Conservation (phyloP, 2,797 vertebrate species). For the Loris lydekkerianus region DNA sequence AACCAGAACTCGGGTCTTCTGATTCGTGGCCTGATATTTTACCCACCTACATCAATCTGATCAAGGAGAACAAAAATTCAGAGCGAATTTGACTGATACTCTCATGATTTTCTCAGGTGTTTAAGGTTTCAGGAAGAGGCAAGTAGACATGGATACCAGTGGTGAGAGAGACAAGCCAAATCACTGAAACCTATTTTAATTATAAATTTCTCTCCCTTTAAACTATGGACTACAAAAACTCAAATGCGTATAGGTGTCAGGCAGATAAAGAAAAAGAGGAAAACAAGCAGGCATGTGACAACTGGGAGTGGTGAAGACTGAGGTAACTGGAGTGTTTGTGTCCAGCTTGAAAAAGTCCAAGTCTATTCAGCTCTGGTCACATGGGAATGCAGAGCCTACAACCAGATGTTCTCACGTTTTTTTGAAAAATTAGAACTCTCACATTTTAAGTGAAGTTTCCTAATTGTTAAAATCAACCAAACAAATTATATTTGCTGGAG, state of each 20-base stretch:
- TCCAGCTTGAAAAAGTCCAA: background rate
- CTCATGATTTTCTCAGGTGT: background rate
- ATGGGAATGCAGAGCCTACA: background rate
- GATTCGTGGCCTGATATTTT: background rate
- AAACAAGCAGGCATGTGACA: background rate
- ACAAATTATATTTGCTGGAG: background rate
- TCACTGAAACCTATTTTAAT: background rate
- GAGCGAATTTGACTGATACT: background rate
- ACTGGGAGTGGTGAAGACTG: background rate
- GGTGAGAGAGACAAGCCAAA: background rate
- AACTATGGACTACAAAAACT: slow-evolving; percentile 26
- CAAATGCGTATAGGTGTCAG: background rate
- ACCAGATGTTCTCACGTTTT: background rate
- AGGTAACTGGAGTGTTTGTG: background rate
- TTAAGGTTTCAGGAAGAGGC: background rate
- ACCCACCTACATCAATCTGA: background rate
- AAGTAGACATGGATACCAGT: background rate
- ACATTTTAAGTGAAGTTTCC: background rate
- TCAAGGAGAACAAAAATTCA: background rate
- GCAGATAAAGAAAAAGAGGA: background rate
- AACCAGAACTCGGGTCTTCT: slow-evolving; percentile 17
- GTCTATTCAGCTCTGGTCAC: background rate
- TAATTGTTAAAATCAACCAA: slow-evolving; percentile 12
- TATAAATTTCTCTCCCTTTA: background rate
- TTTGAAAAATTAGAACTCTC: slow-evolving; percentile 14